A percentile compares a stretch with the other conserved stretches of the same genome.
phyloP scores from a whole-genome alignment of 2,113 vertebrate species.

The Mobula hypostoma region DNA sequence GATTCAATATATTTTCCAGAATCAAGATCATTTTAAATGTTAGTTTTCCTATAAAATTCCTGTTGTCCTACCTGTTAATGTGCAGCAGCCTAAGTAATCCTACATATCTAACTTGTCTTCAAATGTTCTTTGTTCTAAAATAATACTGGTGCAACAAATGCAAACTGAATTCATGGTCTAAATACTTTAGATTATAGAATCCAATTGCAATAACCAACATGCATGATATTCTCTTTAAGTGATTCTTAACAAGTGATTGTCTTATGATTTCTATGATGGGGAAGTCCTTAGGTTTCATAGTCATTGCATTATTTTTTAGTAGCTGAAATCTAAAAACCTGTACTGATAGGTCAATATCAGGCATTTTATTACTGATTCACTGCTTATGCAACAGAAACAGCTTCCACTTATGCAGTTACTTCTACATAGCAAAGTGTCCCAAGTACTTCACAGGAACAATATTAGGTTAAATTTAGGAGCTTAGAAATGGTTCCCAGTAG shows the following conservation, averaged over 20 bases:
- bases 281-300: neutral
- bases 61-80: neutral
- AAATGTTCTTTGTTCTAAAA: neutral
- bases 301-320: conserved; percentile 44
- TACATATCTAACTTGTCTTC: neutral
- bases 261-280: neutral
- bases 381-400: conserved; percentile 55
- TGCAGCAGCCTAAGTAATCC: neutral
- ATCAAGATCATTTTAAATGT: neutral
- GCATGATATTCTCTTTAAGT: neutral
- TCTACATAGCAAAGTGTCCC: neutral
- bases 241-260: neutral
- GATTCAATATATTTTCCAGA: neutral
- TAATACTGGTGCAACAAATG: neutral
- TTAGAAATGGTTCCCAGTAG: conserved; percentile 79
- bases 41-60: neutral
- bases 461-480: conserved; percentile 48
- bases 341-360: conserved; percentile 49
- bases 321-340: conserved; percentile 45
- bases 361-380: conserved; percentile 63
- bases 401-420: neutral
- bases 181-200: neutral
- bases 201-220: neutral
- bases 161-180: neutral
- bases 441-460: neutral